phyloP scores from a whole-genome alignment of 2,113 vertebrate species.

The Austrofundulus limnaeus region DNA sequence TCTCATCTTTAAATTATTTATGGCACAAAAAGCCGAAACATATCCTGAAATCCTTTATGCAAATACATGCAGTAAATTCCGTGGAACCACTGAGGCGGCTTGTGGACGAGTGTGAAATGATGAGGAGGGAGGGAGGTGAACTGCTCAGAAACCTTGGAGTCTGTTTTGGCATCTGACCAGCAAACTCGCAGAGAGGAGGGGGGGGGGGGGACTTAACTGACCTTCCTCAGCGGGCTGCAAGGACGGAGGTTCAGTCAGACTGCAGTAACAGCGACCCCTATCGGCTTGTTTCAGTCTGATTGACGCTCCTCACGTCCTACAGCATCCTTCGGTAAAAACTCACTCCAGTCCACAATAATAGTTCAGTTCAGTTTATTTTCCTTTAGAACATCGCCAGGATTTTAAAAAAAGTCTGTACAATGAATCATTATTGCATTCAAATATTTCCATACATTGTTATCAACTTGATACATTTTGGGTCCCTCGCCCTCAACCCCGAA shows the following conservation, averaged over 20 bases:
- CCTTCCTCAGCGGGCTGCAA: conserved; percentile 61
- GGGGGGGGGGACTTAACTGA: conserved; percentile 38
- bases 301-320: too few species aligned
- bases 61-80: conserved; percentile 21
- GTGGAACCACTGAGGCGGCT: too few species aligned
- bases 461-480: conserved; percentile 65
- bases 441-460: conserved; percentile 65
- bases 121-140: too few species aligned
- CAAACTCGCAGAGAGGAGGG: conserved; percentile 9
- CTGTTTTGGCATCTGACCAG: conserved; percentile 58
- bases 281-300: conserved; percentile 40
- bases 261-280: conserved; percentile 70
- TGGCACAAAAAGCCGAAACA: conserved; percentile 7
- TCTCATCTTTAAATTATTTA: conserved; percentile 15
- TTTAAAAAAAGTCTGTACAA: conserved; percentile 70
- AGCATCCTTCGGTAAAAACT: not conserved
- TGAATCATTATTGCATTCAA: conserved; percentile 74
- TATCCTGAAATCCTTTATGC: conserved; percentile 1
- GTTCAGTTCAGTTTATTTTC: conserved; percentile 74
- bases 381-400: conserved; percentile 56
- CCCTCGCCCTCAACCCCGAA: conserved; percentile 42
- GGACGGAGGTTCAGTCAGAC: conserved; percentile 44
- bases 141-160: conserved; percentile 31
- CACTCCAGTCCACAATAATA: conserved; percentile 32
- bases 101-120: too few species aligned